Conservation (phyloP, 2,888 invertebrate species). For the Agonopterix heracliana region DNA sequence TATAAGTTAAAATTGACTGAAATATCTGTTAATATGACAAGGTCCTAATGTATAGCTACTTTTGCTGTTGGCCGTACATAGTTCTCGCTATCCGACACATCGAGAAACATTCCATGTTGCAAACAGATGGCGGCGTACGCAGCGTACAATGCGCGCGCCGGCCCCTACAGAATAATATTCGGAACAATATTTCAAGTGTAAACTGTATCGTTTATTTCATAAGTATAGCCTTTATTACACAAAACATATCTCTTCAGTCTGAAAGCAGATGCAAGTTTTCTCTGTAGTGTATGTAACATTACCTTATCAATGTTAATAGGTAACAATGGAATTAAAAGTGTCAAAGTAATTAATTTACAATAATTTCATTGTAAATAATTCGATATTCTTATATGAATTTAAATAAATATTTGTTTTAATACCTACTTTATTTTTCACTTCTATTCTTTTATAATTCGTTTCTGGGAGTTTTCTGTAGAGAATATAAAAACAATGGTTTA, state of each 20-base stretch:
- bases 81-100: constrained; percentile 21
- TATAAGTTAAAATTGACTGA: no score
- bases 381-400: constrained; percentile 69
- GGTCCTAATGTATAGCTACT: no score
- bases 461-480: constrained; percentile 30
- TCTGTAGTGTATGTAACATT: constrained; percentile 69
- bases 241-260: constrained; percentile 70
- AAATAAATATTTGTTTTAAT: constrained; percentile 76
- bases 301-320: constrained; percentile 57
- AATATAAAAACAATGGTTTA: constrained; percentile 14
- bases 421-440: constrained; percentile 41
- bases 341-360: constrained; percentile 57
- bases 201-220: constrained; percentile 59
- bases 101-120: constrained; percentile 70
- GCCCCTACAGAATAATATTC: constrained; percentile 47
- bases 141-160: not conserved
- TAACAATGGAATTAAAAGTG: constrained; percentile 69
- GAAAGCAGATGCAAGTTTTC: constrained; percentile 73
- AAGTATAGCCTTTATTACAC: constrained; percentile 65
- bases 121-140: constrained; percentile 26
- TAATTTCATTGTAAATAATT: constrained; percentile 75
- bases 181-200: constrained; percentile 62
- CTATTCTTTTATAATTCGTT: constrained; percentile 29
- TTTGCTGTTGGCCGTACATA: no score
- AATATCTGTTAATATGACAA: no score